Percentiles rank a stretch among this genome's conserved stretches.
Conservation (phyloP, 2,888 invertebrate species). For the Tenodera sinensis region DNA sequence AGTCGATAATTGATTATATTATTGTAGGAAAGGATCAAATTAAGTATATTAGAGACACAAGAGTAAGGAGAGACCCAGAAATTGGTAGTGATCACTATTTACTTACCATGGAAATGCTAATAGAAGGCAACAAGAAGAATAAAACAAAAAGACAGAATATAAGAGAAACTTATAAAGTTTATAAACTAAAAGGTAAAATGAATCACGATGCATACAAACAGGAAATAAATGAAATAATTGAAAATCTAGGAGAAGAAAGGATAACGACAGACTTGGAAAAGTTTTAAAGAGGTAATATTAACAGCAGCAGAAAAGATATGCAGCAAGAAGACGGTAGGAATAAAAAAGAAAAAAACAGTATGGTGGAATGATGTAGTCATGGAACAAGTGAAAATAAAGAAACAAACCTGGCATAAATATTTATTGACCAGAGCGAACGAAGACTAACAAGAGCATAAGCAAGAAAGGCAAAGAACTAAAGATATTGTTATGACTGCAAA, state of each 20-base stretch:
- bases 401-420: background rate
- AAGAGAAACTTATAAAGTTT: background rate
- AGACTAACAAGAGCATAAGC: background rate
- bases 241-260: background rate
- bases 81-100: background rate
- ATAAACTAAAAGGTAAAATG: background rate
- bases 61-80: background rate
- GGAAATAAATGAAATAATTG: no score
- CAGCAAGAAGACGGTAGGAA: background rate
- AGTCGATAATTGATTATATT: no score
- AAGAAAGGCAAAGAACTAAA: background rate
- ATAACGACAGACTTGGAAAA: background rate
- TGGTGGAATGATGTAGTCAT: background rate
- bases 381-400: background rate
- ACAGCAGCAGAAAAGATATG: background rate
- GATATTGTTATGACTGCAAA: background rate
- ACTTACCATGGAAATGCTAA: no score
- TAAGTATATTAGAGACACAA: background rate
- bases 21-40: no score
- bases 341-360: background rate
- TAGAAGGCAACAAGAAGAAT: background rate
- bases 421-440: background rate
- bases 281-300: background rate
- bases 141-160: background rate
- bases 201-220: background rate